These are phyloP conservation scores for Anguilla japonica DNA, from an alignment of 2,113 vertebrate species.

Conservation along the genomic window DNA sequence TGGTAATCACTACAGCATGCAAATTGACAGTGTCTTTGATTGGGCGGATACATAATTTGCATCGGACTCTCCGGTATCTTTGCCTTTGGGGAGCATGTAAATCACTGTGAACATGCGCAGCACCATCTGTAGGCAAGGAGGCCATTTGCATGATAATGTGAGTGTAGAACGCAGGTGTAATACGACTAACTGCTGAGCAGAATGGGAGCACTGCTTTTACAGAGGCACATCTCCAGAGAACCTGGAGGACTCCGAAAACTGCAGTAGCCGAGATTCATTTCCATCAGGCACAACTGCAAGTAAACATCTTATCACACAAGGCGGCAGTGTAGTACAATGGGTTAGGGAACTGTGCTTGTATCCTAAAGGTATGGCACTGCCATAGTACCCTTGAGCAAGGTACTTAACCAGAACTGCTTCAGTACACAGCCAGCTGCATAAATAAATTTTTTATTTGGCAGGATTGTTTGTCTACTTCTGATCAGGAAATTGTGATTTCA, in stretches of 20 bases:
- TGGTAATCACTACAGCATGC: neutral
- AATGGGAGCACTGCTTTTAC: no score
- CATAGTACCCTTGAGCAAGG: no score
- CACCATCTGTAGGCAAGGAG: neutral
- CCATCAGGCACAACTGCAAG: neutral
- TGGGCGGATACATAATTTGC: neutral
- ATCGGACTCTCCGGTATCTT: neutral
- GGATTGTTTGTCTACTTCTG: no score
- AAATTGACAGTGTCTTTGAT: neutral
- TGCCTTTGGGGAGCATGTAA: neutral
- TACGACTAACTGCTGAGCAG: neutral
- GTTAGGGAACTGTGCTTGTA: no score
- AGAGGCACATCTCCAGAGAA: neutral
- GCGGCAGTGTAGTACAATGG: no score
- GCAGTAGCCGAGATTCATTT: neutral
- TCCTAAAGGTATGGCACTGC: no score
- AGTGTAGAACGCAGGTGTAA: neutral
- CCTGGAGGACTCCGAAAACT: neutral
- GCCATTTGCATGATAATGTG: neutral
- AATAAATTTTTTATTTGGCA: no score
- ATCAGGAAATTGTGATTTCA: no score
- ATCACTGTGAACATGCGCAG: neutral
- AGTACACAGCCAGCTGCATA: no score
- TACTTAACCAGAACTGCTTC: no score
- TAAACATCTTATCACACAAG: neutral